Evolutionary conservation across 2,797 vertebrate species (phyloP).

Genomic region (Otolemur crassicaudatus): DNA sequence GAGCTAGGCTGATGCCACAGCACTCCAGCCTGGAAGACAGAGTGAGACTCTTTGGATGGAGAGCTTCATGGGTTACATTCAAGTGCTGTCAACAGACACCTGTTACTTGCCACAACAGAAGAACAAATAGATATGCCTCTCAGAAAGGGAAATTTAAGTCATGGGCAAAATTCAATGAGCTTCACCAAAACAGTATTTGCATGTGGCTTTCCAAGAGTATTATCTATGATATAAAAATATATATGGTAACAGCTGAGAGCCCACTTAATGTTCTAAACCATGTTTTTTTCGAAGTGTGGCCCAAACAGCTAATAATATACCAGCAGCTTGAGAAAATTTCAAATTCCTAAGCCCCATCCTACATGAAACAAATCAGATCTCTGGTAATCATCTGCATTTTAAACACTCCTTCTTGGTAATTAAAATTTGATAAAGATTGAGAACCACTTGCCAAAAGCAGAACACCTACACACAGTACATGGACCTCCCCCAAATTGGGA

Average conservation of each 20-base stretch:
- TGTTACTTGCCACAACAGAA: background rate
- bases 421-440: background rate
- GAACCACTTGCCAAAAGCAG: background rate
- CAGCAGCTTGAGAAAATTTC: background rate
- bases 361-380: background rate
- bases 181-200: background rate
- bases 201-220: background rate
- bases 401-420: background rate
- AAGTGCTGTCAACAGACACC: background rate
- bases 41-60: background rate
- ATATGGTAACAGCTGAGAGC: background rate
- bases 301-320: background rate
- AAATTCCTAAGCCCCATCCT: background rate
- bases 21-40: too few relatives aligned
- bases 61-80: background rate
- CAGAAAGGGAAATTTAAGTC: background rate
- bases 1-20: too few relatives aligned
- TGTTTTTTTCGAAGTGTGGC: background rate
- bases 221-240: background rate
- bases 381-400: background rate
- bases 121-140: background rate
- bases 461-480: accelerated
- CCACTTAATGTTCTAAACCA: background rate
- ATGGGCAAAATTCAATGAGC: background rate
- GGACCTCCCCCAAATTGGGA: background rate